Evolutionary conservation across 2,113 vertebrate genomes (phyloP), one percentile per base, ranked within the genome.

Genomic region (Toxotes chatareus): DNA sequence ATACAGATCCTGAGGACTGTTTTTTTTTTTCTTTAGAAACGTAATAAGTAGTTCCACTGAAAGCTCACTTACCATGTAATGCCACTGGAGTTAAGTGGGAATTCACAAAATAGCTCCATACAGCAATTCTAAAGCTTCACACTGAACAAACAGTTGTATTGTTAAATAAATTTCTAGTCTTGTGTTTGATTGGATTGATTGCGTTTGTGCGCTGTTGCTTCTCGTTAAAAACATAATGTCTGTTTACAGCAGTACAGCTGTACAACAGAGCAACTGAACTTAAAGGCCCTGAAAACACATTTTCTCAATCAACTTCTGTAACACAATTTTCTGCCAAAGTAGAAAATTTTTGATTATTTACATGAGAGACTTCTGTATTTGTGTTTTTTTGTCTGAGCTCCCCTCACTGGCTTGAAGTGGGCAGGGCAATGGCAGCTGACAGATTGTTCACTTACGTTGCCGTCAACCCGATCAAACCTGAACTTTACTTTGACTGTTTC

Each of bases 251-350:
- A 44, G 7, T 46, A 38, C 68, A 73, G 76, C 73, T 80, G 57
- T 60, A 44, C 36, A 32, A 36, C 79, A 72, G 70, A 78, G 21
- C 65, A 53, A 62, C 13, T 32, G 56, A 23, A 42, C 70, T 76
- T 65, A 71, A 84, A 72, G 31, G 23, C 66, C 60, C 46, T 14
- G 63, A 64, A 63, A 91, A 80, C 77, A 83, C 23, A 32, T 69
- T 89, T 80, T 65, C 23, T 70, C 36, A 56, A 79, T 82, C n/a
- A 60, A 17, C 61, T 21, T 59, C 7, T 4, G 62, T 46, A 21
- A 49, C 19, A 13, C 17, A 4, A 57, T 42, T 83, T 64, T 64
- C 36, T 62, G 68, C 40, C 40, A 27, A n/a, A 34, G 14, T 5
- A 76, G 21, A 47, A 73, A 56, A 5, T 11, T 27, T 70, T 51